Conservation (phyloP, 2,888 invertebrate genomes). For the Scaptomyza polygonia region DNA sequence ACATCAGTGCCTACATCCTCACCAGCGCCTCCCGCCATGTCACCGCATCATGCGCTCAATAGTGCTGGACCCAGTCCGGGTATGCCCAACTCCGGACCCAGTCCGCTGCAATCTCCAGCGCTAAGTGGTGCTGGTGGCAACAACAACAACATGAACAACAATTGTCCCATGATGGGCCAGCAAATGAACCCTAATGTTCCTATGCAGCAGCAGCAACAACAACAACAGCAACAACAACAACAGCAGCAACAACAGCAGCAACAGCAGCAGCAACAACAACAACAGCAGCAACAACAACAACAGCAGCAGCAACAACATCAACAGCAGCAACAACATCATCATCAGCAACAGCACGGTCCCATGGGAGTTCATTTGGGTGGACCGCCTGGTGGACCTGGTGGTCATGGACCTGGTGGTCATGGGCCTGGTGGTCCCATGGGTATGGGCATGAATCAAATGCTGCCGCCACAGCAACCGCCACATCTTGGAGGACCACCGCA, state of each 20-base stretch:
- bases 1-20: slow-evolving; percentile 83
- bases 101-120: slow-evolving; percentile 79
- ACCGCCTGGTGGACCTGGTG: slow-evolving; percentile 66
- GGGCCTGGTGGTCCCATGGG: slow-evolving; percentile 82
- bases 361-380: slow-evolving; percentile 82
- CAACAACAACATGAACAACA: slow-evolving; percentile 71
- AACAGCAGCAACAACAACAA: slow-evolving; percentile 6
- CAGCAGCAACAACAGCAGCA: slow-evolving; percentile 20
- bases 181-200: slow-evolving; percentile 85
- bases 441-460: slow-evolving; percentile 83
- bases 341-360: slow-evolving; percentile 66
- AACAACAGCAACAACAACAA: slow-evolving; percentile 19
- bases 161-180: slow-evolving; percentile 81
- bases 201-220: slow-evolving; percentile 81
- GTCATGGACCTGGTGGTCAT: slow-evolving; percentile 61
- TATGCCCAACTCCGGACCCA: slow-evolving; percentile 73
- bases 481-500: slow-evolving; percentile 79
- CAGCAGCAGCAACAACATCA: slow-evolving; percentile 24
- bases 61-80: slow-evolving; percentile 80
- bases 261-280: neutral
- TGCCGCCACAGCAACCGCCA: slow-evolving; percentile 81
- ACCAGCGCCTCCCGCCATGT: slow-evolving; percentile 85
- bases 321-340: slow-evolving; percentile 26
- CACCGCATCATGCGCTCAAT: slow-evolving; percentile 81
- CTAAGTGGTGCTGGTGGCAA: slow-evolving; percentile 50